Evolutionary conservation across 2,888 invertebrate species (phyloP).

Genomic region (Halictus ligatus): DNA sequence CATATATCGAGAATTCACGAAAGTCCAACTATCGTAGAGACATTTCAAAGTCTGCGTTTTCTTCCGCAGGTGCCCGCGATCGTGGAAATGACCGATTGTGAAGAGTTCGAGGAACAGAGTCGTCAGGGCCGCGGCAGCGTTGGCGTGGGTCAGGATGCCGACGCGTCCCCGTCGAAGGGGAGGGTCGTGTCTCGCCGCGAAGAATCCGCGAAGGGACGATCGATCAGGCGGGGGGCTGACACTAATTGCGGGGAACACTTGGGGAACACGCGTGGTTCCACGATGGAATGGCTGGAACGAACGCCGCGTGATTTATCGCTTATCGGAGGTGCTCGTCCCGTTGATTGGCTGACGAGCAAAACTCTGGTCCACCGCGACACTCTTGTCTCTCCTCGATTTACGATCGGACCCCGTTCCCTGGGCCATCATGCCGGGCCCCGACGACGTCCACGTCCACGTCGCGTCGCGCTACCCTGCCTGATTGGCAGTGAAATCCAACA

Average conservation of each 20-base stretch:
- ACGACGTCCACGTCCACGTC: conserved; percentile 44
- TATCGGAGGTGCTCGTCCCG: conserved; percentile 73
- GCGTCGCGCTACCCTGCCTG: conserved; percentile 39
- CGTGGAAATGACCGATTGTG: conserved; percentile 59
- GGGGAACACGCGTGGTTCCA: conserved; percentile 75
- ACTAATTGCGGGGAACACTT: conserved; percentile 80
- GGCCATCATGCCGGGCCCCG: conserved; percentile 36
- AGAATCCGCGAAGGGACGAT: conserved; percentile 75
- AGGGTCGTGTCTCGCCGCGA: conserved; percentile 65
- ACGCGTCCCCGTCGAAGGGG: conserved; percentile 49
- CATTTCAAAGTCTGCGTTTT: background rate
- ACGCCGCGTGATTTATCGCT: conserved; percentile 78
- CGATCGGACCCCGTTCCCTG: conserved; percentile 59
- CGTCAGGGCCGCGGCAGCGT: conserved; percentile 66
- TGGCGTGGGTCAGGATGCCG: conserved; percentile 67
- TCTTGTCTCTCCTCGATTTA: conserved; percentile 73
- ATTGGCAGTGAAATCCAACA: conserved; percentile 70
- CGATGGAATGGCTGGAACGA: conserved; percentile 72
- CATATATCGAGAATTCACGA: too few relatives aligned
- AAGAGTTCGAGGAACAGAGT: conserved; percentile 71
- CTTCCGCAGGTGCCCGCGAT: conserved; percentile 32
- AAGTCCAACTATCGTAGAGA: background rate
- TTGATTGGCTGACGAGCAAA: conserved; percentile 76
- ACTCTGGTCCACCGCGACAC: conserved; percentile 68
- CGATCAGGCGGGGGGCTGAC: conserved; percentile 79